These are phyloP conservation scores for Cotesia congregata DNA, from an alignment of 2,888 invertebrate species.

Conservation along the genomic window DNA sequence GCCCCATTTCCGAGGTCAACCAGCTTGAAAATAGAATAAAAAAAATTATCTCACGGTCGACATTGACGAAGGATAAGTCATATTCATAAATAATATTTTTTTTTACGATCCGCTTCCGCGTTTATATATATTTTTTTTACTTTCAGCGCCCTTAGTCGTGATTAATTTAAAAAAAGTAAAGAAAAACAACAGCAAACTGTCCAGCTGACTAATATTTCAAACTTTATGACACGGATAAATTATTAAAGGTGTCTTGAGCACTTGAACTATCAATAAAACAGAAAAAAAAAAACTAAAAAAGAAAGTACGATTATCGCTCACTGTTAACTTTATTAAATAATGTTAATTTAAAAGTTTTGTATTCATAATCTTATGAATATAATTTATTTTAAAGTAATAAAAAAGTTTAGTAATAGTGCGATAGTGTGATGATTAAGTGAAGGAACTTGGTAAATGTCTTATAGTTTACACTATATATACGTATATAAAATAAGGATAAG, in stretches of 20 bases:
- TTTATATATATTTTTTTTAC: constrained; percentile 11
- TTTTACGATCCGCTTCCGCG: background rate
- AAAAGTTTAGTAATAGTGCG: constrained; percentile 11
- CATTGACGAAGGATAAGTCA: constrained; percentile 39
- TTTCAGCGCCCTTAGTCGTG: background rate
- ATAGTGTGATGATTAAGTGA: background rate
- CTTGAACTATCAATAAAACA: background rate
- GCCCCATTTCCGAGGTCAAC: constrained; percentile 44
- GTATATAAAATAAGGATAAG: background rate
- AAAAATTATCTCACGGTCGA: constrained; percentile 40
- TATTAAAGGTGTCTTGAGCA: background rate
- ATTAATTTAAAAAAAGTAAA: constrained; percentile 6
- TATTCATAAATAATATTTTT: constrained; percentile 36
- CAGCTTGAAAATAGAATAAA: constrained; percentile 44
- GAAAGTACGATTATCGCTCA: background rate
- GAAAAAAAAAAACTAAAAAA: background rate
- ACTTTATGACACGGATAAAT: constrained; percentile 4
- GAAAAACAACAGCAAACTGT: constrained; percentile 12
- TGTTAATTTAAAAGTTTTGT: background rate
- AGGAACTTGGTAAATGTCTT: background rate
- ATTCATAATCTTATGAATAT: background rate
- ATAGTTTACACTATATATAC: background rate
- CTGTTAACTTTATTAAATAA: background rate
- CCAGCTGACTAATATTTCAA: background rate
- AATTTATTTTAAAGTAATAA: constrained; percentile 6